Evolutionary conservation across 2,888 invertebrate species (phyloP), one percentile per base, ranked within the genome.

Genomic region (Panorpa germanica): DNA sequence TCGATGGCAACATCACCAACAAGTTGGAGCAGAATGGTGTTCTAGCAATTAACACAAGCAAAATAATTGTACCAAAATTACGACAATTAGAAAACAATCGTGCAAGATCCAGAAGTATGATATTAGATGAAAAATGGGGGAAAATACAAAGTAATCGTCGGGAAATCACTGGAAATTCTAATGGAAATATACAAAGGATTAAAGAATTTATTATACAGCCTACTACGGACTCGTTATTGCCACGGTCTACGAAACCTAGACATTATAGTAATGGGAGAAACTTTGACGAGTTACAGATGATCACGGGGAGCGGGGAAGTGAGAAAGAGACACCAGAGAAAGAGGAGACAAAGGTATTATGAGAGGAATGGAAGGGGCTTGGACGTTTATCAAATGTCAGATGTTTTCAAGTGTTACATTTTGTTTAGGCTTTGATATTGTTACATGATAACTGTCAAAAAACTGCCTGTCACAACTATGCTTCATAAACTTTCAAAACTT

Each of bases 101-200:
- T n/a, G n/a, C n/a, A n/a, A n/a, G n/a, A n/a, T n/a, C n/a, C n/a
- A n/a, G n/a, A n/a, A n/a, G n/a, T n/a, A n/a, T n/a, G n/a, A n/a
- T n/a, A n/a, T 23, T 38, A 41, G 59, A 61, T 36, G 62, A 63
- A 41, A 53, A 56, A 2, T 56, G 57, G 5, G 59, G 60, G 34
- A 63, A 63, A 45, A 60, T 63, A 25, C 63, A 63, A 41, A 63
- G 62, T 37, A 61, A 63, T 30, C 62, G 59, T 36, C 44, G 61
- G 37, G 63, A 63, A 45, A 63, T 63, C 20, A 60, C 57, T 20
- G 62, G 61, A 6, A 61, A 60, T 42, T 49, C 50, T 12, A 59
- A 57, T 25, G 57, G 47, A 16, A 50, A 60, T 38, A 40, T 60
- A 0, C 39, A 38, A 15, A 59, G 57, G 42, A 47, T 53, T 8